A percentile compares a stretch with the other conserved stretches of the same genome.
Evolutionary conservation across 2,113 vertebrate genomes (phyloP).

Genomic region (Sinocyclocheilus maitianheensis): DNA sequence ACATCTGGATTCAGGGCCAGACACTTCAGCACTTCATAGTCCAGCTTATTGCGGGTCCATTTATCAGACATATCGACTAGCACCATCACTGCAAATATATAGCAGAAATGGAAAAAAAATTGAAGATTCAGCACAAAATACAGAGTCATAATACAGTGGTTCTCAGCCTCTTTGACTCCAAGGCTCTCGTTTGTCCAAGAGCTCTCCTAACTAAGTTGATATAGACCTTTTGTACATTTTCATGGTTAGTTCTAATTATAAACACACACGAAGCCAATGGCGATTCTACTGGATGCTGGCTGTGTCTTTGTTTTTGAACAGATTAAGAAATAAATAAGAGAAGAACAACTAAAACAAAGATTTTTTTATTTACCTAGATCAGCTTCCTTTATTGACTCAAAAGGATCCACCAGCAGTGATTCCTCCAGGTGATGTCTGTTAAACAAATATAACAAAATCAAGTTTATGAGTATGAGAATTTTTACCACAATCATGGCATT

Average conservation of each 20-base stretch:
- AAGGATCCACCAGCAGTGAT: constrained; percentile 86
- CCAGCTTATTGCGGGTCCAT: constrained; percentile 81
- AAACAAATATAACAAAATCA: constrained; percentile 17
- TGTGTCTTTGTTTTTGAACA: neutral
- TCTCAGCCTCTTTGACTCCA: neutral
- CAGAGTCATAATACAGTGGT: neutral
- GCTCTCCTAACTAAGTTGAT: neutral
- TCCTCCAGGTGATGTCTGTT: constrained; percentile 87
- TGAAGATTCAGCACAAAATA: neutral
- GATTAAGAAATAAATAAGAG: neutral
- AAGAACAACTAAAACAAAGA: neutral
- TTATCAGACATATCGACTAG: constrained; percentile 89
- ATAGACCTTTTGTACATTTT: neutral
- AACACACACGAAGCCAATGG: too few species aligned
- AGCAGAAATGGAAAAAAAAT: neutral
- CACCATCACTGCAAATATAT: constrained; percentile 80
- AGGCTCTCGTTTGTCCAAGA: neutral
- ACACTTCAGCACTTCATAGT: constrained; percentile 83
- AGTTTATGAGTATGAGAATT: neutral
- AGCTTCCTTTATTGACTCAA: constrained; percentile 83
- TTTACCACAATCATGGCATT: neutral
- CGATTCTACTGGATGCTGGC: neutral
- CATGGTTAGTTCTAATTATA: too few species aligned
- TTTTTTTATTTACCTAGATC: constrained; percentile 79
- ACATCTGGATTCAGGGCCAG: constrained; percentile 76